Conservation (phyloP, 2,113 vertebrate species). For the Alexandromys fortis region DNA sequence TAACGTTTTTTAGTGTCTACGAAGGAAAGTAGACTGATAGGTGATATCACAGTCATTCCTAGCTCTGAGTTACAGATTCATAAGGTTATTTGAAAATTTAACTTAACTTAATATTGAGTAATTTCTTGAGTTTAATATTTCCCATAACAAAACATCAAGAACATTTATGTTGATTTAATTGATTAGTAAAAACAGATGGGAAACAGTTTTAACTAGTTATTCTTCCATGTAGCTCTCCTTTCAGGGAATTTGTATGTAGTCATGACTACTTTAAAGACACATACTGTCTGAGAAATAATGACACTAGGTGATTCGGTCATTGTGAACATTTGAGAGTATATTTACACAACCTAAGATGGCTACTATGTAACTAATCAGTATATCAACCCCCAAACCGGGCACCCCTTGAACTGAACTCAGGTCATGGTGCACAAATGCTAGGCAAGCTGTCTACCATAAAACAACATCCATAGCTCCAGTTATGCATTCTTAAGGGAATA, state of each 20-base stretch:
- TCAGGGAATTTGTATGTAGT: neutral
- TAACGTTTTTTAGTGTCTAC: neutral
- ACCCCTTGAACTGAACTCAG: too few relatives aligned
- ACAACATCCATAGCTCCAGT: neutral
- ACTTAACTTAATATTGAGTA: constrained; percentile 51
- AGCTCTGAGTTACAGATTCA: constrained; percentile 20
- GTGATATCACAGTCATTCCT: neutral
- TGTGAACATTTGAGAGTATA: neutral
- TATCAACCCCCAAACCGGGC: neutral
- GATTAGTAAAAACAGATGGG: neutral
- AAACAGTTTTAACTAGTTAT: constrained; percentile 19
- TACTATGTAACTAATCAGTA: neutral
- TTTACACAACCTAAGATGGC: neutral
- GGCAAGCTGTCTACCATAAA: neutral
- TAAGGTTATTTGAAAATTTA: constrained; percentile 32
- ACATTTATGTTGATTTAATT: constrained; percentile 13
- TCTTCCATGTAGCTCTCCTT: neutral
- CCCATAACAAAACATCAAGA: neutral
- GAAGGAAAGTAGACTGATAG: neutral
- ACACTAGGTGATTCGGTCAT: neutral
- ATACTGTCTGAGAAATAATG: neutral
- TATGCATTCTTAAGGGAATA: neutral
- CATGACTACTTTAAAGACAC: neutral
- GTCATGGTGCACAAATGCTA: neutral
- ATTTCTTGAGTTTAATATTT: neutral